phyloP scores from a whole-genome alignment of 2,113 vertebrate species.

The Nothoprocta perdicaria region DNA sequence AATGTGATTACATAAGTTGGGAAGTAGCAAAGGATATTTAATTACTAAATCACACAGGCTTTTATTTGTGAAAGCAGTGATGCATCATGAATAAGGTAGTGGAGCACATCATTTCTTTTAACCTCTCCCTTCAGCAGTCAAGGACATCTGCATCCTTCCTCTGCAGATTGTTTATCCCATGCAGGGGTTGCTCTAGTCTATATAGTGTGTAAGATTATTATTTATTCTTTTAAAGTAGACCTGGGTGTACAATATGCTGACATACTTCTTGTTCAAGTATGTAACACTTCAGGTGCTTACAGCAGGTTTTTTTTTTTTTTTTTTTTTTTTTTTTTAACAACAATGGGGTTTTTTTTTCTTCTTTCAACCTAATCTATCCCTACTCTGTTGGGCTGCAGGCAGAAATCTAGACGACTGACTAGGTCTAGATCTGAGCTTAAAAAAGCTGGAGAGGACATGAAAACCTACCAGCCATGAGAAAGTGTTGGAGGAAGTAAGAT shows the following conservation, averaged over 20 bases:
- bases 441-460: neutral
- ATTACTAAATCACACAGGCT: conserved; percentile 46
- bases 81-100: conserved; percentile 29
- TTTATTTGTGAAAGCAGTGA: conserved; percentile 19
- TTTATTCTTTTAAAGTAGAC: neutral
- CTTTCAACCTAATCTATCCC: too few species aligned
- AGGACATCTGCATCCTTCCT: conserved; percentile 20
- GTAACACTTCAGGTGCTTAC: neutral
- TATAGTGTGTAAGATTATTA: neutral
- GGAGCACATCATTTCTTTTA: conserved; percentile 16
- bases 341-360: neutral
- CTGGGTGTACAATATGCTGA: neutral
- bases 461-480: neutral
- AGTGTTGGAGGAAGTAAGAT: neutral
- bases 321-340: too few species aligned
- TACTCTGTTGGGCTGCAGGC: neutral
- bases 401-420: neutral
- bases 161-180: neutral
- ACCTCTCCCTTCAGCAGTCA: neutral
- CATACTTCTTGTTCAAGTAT: neutral
- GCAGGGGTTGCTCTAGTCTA: neutral
- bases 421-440: neutral
- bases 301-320: too few species aligned
- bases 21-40: conserved; percentile 42
- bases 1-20: conserved; percentile 15